Evolutionary conservation across 1,140 invertebrate species (phyloP).

Genomic region (Trichonephila clavata): DNA sequence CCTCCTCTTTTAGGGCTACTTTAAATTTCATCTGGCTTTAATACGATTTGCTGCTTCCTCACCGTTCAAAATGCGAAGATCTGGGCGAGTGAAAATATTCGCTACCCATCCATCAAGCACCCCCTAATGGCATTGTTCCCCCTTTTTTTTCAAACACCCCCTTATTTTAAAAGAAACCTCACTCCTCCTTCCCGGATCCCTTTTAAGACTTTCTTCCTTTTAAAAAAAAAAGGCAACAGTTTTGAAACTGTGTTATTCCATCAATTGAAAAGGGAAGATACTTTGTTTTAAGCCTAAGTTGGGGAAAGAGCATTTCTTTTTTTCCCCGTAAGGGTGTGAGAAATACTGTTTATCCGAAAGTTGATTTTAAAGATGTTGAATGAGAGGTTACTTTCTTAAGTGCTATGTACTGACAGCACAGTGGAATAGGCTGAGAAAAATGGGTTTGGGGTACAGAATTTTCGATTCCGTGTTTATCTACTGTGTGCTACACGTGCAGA

Average conservation of each 20-base stretch:
- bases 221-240: not conserved
- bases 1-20: slow-evolving; percentile 64
- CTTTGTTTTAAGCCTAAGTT: slow-evolving; percentile 53
- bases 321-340: not conserved
- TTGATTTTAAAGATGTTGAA: slow-evolving; percentile 64
- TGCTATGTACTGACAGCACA: not conserved
- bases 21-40: slow-evolving; percentile 75
- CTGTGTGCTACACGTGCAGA: not conserved
- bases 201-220: slow-evolving; percentile 51
- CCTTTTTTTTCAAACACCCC: not conserved
- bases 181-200: slow-evolving; percentile 29
- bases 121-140: slow-evolving; percentile 66
- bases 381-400: slow-evolving; percentile 49
- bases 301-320: slow-evolving; percentile 5
- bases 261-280: slow-evolving; percentile 28
- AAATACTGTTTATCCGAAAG: slow-evolving; percentile 9
- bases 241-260: slow-evolving; percentile 2
- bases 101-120: slow-evolving; percentile 64
- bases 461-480: not conserved
- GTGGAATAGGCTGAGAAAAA: not conserved
- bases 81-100: slow-evolving; percentile 4
- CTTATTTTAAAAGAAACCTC: not conserved
- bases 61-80: slow-evolving; percentile 69
- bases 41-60: slow-evolving; percentile 74
- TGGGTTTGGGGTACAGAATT: not conserved